These are phyloP conservation scores for Propithecus coquereli DNA, from an alignment of 2,113 vertebrate species.

Conservation along the genomic window DNA sequence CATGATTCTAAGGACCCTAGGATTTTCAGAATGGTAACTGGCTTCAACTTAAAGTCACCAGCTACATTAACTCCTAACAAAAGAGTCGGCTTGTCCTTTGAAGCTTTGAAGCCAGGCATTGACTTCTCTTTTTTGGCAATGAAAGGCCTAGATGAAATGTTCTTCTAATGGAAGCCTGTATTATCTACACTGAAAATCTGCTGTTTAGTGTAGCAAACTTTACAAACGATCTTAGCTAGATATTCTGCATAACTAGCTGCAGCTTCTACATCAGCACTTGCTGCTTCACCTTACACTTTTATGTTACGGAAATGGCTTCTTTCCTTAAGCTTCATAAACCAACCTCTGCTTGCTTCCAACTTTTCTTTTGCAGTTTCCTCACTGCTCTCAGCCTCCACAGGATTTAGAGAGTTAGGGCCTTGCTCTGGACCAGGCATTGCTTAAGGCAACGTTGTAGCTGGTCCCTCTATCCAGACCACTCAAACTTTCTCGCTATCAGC, in stretches of 20 bases:
- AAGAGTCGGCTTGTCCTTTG: background rate
- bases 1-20: background rate
- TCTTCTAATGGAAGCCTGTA: background rate
- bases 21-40: background rate
- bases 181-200: background rate
- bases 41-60: background rate
- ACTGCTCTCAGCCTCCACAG: background rate
- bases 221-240: background rate
- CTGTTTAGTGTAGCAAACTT: background rate
- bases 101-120: background rate
- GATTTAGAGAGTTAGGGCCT: background rate
- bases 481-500: background rate
- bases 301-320: background rate
- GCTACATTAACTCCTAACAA: background rate
- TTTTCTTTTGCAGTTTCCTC: background rate
- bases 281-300: background rate
- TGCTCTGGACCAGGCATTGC: background rate
- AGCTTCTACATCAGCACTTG: background rate
- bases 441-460: background rate
- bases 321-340: background rate
- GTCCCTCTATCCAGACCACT: background rate
- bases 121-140: background rate
- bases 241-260: background rate
- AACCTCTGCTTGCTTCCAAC: background rate
- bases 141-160: background rate